Evolutionary conservation across 1,140 invertebrate genomes (phyloP).

Genomic region (Drosophila oshimai): DNA sequence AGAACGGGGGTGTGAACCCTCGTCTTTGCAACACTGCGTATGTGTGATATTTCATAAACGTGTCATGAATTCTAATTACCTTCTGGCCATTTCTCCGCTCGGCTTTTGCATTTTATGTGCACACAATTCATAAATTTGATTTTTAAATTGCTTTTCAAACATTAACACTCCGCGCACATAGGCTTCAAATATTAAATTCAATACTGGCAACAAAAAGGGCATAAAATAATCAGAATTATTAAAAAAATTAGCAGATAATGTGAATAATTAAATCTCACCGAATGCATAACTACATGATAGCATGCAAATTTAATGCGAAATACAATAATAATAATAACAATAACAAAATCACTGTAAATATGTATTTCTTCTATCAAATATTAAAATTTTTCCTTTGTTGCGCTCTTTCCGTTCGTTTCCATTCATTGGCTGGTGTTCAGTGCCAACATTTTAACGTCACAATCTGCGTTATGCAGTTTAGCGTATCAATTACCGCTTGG

Average conservation of each 20-base stretch:
- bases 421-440: conserved; percentile 17
- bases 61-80: conserved; percentile 80
- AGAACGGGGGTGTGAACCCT: neutral
- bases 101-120: conserved; percentile 51
- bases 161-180: conserved; percentile 16
- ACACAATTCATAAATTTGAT: conserved; percentile 70
- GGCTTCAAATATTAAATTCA: conserved; percentile 36
- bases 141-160: conserved; percentile 65
- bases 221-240: conserved; percentile 43
- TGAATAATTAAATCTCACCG: conserved; percentile 61
- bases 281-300: conserved; percentile 44
- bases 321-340: conserved; percentile 26
- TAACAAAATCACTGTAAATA: conserved; percentile 1
- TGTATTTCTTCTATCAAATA: conserved; percentile 23
- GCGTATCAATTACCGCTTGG: conserved; percentile 75
- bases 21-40: conserved; percentile 62
- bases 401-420: neutral
- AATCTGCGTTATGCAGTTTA: conserved; percentile 77
- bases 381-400: conserved; percentile 46
- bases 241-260: conserved; percentile 63
- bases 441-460: conserved; percentile 64
- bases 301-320: conserved; percentile 48
- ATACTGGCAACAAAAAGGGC: neutral
- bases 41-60: conserved; percentile 79
- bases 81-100: conserved; percentile 49